A percentile compares a stretch with the other conserved stretches of the same genome.
These are phyloP conservation scores for Ophonus ardosiacus DNA, from an alignment of 2,888 invertebrate species.

Conservation along the genomic window DNA sequence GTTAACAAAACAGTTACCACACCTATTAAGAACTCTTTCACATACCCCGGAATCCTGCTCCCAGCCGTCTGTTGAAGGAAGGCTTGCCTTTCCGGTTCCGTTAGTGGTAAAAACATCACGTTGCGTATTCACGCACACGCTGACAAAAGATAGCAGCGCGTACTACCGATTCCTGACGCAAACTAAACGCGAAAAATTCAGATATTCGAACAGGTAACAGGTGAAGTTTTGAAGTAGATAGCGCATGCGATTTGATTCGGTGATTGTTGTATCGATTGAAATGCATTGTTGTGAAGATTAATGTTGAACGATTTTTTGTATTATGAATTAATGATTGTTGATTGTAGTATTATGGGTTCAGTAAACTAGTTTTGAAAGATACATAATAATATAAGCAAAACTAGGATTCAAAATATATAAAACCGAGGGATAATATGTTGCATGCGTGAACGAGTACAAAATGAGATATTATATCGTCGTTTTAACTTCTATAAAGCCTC, in stretches of 20 bases:
- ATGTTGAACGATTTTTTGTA: neutral
- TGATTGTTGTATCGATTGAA: neutral
- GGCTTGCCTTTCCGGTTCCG: slow-evolving; percentile 79
- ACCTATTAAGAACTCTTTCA: slow-evolving; percentile 61
- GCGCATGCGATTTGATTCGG: neutral
- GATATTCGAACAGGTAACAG: neutral
- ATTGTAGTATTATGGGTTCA: no score
- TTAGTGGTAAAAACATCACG: slow-evolving; percentile 80
- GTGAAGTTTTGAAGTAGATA: neutral
- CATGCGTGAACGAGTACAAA: no score
- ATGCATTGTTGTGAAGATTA: neutral
- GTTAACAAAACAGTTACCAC: neutral
- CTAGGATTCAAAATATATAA: no score
- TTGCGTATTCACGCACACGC: neutral
- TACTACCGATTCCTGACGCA: neutral
- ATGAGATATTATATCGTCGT: no score
- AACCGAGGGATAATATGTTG: no score
- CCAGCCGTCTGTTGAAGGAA: slow-evolving; percentile 80
- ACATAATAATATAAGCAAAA: no score
- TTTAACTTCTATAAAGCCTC: no score
- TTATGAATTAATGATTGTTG: neutral
- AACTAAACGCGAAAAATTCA: neutral
- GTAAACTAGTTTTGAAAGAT: no score
- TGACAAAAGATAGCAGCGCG: neutral
- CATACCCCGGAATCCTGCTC: slow-evolving; percentile 83